Evolutionary conservation across 2,113 vertebrate genomes (phyloP).

Genomic region (Anoura caudifer): DNA sequence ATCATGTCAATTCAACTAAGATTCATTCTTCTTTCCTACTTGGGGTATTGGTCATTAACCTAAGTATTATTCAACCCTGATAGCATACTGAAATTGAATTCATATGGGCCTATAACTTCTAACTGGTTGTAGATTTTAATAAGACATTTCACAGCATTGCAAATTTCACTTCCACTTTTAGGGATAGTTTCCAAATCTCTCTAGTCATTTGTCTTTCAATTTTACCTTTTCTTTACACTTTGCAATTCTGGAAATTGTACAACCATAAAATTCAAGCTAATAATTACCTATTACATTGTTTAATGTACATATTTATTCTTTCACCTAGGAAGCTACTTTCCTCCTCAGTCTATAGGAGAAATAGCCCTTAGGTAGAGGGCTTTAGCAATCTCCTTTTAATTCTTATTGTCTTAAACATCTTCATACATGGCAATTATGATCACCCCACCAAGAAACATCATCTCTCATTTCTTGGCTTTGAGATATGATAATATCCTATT

Average conservation of each 20-base stretch:
- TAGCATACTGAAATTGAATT: background rate
- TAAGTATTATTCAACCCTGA: background rate
- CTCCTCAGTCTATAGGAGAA: background rate
- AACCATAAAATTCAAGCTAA: background rate
- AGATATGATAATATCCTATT: background rate
- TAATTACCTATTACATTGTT: background rate
- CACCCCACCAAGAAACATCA: background rate
- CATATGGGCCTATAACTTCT: background rate
- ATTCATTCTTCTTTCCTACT: background rate
- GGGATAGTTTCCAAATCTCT: background rate
- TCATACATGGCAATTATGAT: background rate
- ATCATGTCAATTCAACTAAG: background rate
- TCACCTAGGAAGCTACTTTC: background rate
- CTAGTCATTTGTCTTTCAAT: background rate
- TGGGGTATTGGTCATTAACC: background rate
- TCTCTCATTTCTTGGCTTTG: background rate
- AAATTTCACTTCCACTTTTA: conserved; percentile 12
- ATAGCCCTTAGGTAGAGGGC: background rate
- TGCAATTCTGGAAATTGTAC: background rate
- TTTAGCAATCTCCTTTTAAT: background rate
- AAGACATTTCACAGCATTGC: background rate
- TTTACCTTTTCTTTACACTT: conserved; percentile 1
- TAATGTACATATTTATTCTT: background rate
- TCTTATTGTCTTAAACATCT: background rate
- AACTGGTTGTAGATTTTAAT: background rate